Base-by-base conservation (phyloP, 1,140 invertebrate genomes). In the Gryon sp. region DNA sequence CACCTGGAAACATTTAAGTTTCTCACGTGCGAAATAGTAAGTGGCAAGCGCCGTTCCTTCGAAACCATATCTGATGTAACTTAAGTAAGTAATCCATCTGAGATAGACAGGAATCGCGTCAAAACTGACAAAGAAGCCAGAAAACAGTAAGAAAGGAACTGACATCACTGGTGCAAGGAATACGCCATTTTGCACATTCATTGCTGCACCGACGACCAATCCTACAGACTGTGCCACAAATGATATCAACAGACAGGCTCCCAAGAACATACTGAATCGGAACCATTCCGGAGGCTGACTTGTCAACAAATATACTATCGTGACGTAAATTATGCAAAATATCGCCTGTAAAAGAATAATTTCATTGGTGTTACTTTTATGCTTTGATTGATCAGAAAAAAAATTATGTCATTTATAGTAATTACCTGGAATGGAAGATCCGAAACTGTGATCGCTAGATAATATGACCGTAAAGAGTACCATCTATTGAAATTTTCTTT, bases 401-500 rank as follows among this genome's bases (percentile, higher is more conserved):
- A n/a, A n/a, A 14, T 18, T 20, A 45, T 16, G 28, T 43, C 15
- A 41, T 3, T 18, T 28, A 2, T 48, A 15, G 32, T 50, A 50
- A 32, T 82, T 82, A 98, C 96, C 92, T 99, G 97, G 87, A 99
- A 99, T 26, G 97, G 97, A 88, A 99, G 91, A 90, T 99, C 97
- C 0, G 97, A 97, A 45, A 98, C 91, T 0, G 97, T 79, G 7
- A 98, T 98, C 9, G 97, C 97, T 60, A 98, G 88, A 87, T 99
- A 99, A 86, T 99, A 99, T 0, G 96, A 95, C 77, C 96, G 94
- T 3, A 98, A 89, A 18, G 97, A 98, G 86, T 99, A 99, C 97
- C 97, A 99, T 83, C 97, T 92, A 89, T 99, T 99, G 79, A 98
- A 95, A 88, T 98, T 96, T 88, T 99, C 97, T 85, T 98, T 95